Conservation (phyloP, 2,797 vertebrate species). For the Stomatorhinus walkeri region DNA sequence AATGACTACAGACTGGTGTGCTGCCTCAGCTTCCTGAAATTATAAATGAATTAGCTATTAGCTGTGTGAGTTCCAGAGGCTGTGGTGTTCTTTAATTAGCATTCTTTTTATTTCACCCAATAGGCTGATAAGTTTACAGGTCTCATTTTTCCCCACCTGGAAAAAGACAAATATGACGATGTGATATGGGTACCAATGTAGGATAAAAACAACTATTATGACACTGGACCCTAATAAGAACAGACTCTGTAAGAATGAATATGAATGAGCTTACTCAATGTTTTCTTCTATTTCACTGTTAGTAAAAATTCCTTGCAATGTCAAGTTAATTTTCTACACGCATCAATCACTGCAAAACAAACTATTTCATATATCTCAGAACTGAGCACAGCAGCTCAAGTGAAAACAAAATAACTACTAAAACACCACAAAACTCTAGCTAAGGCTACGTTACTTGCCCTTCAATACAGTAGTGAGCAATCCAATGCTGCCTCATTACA, state of each 20-base stretch:
- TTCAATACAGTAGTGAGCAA: not conserved
- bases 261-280: not conserved
- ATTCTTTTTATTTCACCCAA: constrained; percentile 11
- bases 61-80: not conserved
- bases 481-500: constrained; percentile 12
- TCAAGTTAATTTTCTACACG: not conserved
- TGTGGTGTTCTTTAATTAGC: constrained; percentile 16
- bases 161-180: not conserved
- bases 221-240: not conserved
- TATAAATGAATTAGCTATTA: constrained; percentile 9
- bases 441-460: constrained; percentile 11
- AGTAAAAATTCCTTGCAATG: not conserved
- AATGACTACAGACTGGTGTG: not conserved
- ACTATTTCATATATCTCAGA: not conserved
- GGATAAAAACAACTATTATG: not conserved
- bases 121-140: constrained; percentile 2
- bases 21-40: constrained; percentile 15
- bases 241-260: not conserved
- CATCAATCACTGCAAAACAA: not conserved
- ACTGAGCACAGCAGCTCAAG: not conserved
- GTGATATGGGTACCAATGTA: not conserved
- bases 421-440: not conserved
- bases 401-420: not conserved
- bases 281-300: not conserved
- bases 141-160: not conserved